Conservation (phyloP, 2,888 invertebrate species). For the Clanis bilineata region DNA sequence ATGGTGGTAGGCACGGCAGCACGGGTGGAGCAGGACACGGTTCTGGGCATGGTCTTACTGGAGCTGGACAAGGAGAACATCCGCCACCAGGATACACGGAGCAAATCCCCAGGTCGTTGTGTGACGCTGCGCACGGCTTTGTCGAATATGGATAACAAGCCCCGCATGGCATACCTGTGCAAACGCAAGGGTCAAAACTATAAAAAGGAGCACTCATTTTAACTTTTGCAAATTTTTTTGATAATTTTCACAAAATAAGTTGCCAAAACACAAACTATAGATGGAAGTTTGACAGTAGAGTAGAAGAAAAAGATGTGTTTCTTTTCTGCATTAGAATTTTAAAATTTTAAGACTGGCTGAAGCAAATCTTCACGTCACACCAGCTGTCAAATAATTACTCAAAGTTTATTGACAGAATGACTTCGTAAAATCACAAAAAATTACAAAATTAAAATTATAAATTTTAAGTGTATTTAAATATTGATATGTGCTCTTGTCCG, state of each 20-base stretch:
- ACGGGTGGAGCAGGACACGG: constrained; percentile 58
- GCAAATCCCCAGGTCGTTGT: constrained; percentile 60
- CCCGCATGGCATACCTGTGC: constrained; percentile 64
- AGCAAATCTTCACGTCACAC: not conserved
- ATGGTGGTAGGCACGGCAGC: constrained; percentile 61
- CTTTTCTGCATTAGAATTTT: not conserved
- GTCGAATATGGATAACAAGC: constrained; percentile 69
- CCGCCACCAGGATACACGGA: constrained; percentile 73
- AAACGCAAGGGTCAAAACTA: constrained; percentile 71
- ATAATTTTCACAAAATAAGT: constrained; percentile 17
- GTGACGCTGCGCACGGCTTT: constrained; percentile 63
- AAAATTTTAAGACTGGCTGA: constrained; percentile 2
- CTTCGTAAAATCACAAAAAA: constrained; percentile 22
- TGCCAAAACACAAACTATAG: not conserved
- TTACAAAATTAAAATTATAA: constrained; percentile 25
- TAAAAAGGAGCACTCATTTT: constrained; percentile 76
- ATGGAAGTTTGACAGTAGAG: too few species aligned
- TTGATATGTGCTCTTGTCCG: constrained; percentile 49
- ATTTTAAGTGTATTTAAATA: constrained; percentile 22
- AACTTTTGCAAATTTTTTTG: constrained; percentile 41
- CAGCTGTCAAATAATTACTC: not conserved
- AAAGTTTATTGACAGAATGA: constrained; percentile 11
- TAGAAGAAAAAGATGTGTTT: not conserved
- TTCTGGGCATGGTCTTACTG: constrained; percentile 66
- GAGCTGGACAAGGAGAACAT: constrained; percentile 72